These are phyloP conservation scores for Adelosebastes latens DNA, from an alignment of 2,797 vertebrate species.

Conservation along the genomic window DNA sequence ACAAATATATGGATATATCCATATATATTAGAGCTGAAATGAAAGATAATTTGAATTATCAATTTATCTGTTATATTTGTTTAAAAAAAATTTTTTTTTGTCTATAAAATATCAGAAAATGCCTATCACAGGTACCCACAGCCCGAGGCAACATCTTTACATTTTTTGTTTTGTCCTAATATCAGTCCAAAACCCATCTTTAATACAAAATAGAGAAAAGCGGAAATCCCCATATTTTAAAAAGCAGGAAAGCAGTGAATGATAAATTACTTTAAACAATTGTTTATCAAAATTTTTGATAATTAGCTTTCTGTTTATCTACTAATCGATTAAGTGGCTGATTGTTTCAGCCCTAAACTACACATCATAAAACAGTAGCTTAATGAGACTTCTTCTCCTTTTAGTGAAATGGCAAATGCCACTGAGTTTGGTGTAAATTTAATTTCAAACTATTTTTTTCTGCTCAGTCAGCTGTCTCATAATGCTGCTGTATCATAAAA, in stretches of 20 bases:
- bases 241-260: neutral
- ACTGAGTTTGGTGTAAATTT: neutral
- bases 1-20: neutral
- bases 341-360: neutral
- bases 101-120: neutral
- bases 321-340: rapidly evolving
- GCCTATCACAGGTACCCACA: neutral
- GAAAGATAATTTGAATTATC: neutral
- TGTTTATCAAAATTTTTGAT: neutral
- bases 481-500: neutral
- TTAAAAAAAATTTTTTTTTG: neutral
- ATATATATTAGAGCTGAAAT: neutral
- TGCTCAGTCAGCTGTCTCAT: neutral
- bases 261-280: neutral
- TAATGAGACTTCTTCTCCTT: neutral
- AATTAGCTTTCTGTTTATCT: neutral
- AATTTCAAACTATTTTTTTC: neutral
- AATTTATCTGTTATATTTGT: neutral
- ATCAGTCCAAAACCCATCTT: neutral
- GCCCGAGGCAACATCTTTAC: neutral
- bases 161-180: neutral
- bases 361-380: neutral
- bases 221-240: neutral
- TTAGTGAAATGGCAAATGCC: neutral
- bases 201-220: neutral